Evolutionary conservation across 2,888 invertebrate species (phyloP).

Genomic region (Pachliopta kotzebuea): DNA sequence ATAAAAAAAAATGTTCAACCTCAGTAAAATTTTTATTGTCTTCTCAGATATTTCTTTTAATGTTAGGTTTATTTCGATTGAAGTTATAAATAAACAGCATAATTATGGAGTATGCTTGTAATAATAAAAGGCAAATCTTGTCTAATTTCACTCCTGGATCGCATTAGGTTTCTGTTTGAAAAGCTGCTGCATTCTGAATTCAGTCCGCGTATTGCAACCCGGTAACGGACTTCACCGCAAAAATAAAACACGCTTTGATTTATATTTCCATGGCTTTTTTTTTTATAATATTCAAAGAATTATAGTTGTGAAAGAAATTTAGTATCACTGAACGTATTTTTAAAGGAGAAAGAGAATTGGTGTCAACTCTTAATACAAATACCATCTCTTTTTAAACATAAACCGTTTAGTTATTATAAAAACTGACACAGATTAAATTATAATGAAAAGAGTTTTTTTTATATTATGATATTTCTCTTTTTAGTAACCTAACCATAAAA

Average conservation of each 20-base stretch:
- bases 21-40: no score
- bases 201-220: conserved; percentile 5
- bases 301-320: neutral
- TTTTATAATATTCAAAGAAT: neutral
- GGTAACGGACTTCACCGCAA: conserved; percentile 9
- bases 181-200: conserved; percentile 23
- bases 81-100: neutral
- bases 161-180: conserved; percentile 22
- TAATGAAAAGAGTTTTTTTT: no score
- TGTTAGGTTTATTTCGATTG: neutral
- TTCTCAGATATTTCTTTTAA: neutral
- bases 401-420: neutral
- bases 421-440: no score
- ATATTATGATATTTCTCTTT: no score
- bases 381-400: neutral
- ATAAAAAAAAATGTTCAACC: no score
- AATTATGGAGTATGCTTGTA: neutral
- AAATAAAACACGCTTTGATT: conserved; percentile 13
- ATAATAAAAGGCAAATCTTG: conserved; percentile 16
- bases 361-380: neutral
- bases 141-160: conserved; percentile 12
- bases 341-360: neutral
- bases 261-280: conserved; percentile 18
- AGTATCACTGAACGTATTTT: neutral
- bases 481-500: no score